phyloP scores from a whole-genome alignment of 2,888 invertebrate species.

The Drosophila infuscata region DNA sequence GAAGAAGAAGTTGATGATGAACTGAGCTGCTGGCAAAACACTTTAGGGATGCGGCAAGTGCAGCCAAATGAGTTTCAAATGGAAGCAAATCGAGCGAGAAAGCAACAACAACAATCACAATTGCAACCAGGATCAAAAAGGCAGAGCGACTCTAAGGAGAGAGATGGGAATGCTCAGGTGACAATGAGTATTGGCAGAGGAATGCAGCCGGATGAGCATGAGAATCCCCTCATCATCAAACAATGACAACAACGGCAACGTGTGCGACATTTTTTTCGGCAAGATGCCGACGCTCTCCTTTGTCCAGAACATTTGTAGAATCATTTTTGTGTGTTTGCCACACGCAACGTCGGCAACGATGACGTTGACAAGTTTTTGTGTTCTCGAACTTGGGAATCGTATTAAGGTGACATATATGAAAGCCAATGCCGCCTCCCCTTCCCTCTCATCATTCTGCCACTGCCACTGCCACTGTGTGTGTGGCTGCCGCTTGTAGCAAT shows the following conservation, averaged over 20 bases:
- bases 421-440: conserved; percentile 40
- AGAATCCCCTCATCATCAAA: conserved; percentile 12
- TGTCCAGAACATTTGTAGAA: conserved; percentile 46
- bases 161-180: conserved; percentile 55
- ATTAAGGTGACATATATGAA: conserved; percentile 66
- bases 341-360: conserved; percentile 67
- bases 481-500: conserved; percentile 63
- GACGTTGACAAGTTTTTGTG: conserved; percentile 60
- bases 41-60: conserved; percentile 74
- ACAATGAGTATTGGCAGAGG: conserved; percentile 40
- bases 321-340: conserved; percentile 46
- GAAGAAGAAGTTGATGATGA: background rate
- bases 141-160: conserved; percentile 33
- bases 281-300: conserved; percentile 34
- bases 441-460: background rate
- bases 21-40: conserved; percentile 59
- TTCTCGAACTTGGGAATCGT: conserved; percentile 62
- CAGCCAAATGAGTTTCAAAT: conserved; percentile 77
- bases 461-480: conserved; percentile 18
- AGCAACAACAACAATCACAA: conserved; percentile 42
- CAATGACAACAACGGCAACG: conserved; percentile 38
- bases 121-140: conserved; percentile 38
- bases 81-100: conserved; percentile 74
- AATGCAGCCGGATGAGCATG: conserved; percentile 5
- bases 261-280: conserved; percentile 71